Base-by-base conservation (phyloP, 2,797 vertebrate species). In the Catostomus latipinnis region DNA sequence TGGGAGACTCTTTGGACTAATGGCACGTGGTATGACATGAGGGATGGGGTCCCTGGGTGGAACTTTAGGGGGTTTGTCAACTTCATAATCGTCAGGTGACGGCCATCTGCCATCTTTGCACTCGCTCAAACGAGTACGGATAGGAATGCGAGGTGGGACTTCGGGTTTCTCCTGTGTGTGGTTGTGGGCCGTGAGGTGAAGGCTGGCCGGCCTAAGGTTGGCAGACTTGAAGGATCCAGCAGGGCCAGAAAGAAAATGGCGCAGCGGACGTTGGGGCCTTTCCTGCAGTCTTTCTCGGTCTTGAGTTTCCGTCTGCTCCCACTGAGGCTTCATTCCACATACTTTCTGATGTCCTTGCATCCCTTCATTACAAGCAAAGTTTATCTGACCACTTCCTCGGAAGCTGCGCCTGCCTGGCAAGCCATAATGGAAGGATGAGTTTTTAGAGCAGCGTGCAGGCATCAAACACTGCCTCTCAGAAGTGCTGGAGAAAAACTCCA, bases 1-100 rank as follows among this genome's bases (percentile, higher is more conserved):
- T 0, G 97, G 98, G 4, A 99, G 94, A 85, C 94, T 96, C 87
- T 98, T 99, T 65, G 98, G 98, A 53, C 97, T 99, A 0, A 96
- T 96, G 0, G 96, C 95, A 50, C 97, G 96, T 1, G 95, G 96
- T 14, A 93, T 94, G 84, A 93, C 93, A 57, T 91, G 87, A 0
- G 95, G 96, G 9, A 93, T 90, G 16, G 98, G 98, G 9, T 97
- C 94, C 76, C 98, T 88, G 0, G 98, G 98, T 0, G 97, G 98
- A 0, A 99, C 93, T 85, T 95, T 96, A 0, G 98, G 98, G 12
- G 98, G 97, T 85, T 93, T 93, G 85, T 97, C 96, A 16, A 95
- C 94, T 5, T 96, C 94, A 0, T 87, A 88, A 0, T 94, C 89
- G 69, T 93, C 91, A 0, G 88, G 88, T 0, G 95, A 95, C 93